phyloP scores from a whole-genome alignment of 2,888 invertebrate genomes.

The Mycalesis mineus region DNA sequence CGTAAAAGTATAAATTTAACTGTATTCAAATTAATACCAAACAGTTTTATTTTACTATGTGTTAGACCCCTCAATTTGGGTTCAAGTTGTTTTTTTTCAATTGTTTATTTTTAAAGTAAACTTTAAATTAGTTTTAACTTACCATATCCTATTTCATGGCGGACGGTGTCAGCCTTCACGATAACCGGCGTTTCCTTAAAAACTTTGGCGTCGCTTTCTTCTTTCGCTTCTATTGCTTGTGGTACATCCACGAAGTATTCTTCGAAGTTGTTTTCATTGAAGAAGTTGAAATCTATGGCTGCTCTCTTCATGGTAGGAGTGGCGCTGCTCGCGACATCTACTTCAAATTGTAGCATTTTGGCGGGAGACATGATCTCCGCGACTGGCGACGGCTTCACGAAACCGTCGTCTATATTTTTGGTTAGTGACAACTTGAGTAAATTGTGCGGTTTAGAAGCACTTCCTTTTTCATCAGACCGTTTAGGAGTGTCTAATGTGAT shows the following conservation, averaged over 20 bases:
- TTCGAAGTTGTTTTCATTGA: constrained; percentile 58
- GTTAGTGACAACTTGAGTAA: constrained; percentile 53
- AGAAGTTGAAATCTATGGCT: constrained; percentile 65
- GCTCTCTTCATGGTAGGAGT: constrained; percentile 73
- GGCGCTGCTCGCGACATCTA: constrained; percentile 49
- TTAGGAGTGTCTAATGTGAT: constrained; percentile 48
- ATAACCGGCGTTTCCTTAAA: constrained; percentile 61
- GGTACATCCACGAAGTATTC: constrained; percentile 51
- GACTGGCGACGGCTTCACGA: constrained; percentile 63
- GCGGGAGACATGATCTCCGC: constrained; percentile 67
- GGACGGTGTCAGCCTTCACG: constrained; percentile 57
- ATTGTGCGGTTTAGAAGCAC: constrained; percentile 37
- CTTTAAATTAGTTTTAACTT: constrained; percentile 38
- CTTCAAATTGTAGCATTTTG: constrained; percentile 67
- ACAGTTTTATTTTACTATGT: too few species aligned
- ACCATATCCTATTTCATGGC: constrained; percentile 71
- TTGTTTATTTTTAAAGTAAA: too few species aligned
- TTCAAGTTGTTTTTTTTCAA: too few species aligned
- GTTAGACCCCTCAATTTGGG: too few species aligned
- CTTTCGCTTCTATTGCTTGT: constrained; percentile 30
- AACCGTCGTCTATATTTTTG: constrained; percentile 54
- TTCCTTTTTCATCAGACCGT: constrained; percentile 22
- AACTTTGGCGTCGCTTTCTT: constrained; percentile 32
- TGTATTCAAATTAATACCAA: too few species aligned
- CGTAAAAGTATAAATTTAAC: too few species aligned